These are phyloP conservation scores for Coptodon bakossiorum DNA, from an alignment of 2,113 vertebrate species.

Conservation along the genomic window DNA sequence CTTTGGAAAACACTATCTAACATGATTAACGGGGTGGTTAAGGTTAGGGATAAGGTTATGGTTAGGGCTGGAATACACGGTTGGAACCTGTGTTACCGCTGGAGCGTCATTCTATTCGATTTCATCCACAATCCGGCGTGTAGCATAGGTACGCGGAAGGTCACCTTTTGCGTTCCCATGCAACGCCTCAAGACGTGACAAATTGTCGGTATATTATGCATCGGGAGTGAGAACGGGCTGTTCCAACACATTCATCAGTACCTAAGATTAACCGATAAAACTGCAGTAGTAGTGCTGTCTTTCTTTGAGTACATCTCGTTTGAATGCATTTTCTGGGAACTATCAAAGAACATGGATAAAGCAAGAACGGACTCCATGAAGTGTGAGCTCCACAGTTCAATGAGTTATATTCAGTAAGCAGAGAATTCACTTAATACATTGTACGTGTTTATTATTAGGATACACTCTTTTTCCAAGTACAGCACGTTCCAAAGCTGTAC, in stretches of 20 bases:
- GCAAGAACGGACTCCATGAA: neutral
- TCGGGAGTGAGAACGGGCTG: neutral
- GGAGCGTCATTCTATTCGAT: rapidly evolving
- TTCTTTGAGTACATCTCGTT: neutral
- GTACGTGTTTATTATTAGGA: rapidly evolving
- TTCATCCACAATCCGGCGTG: neutral
- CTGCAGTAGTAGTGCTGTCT: neutral
- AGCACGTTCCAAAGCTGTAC: neutral
- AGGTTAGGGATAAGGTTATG: neutral
- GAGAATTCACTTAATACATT: neutral
- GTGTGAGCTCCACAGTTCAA: neutral
- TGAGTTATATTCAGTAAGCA: neutral
- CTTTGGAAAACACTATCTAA: neutral
- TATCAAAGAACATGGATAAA: neutral
- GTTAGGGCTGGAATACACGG: neutral
- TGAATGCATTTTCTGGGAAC: neutral
- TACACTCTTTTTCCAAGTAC: neutral
- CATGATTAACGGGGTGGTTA: neutral
- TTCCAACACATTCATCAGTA: neutral
- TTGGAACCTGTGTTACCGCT: neutral
- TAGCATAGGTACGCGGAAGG: neutral
- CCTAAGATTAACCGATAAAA: neutral
- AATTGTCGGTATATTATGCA: rapidly evolving
- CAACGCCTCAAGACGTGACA: rapidly evolving
- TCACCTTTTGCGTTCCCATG: neutral